phyloP scores from a whole-genome alignment of 2,888 invertebrate species.

The Ophraella communa region DNA sequence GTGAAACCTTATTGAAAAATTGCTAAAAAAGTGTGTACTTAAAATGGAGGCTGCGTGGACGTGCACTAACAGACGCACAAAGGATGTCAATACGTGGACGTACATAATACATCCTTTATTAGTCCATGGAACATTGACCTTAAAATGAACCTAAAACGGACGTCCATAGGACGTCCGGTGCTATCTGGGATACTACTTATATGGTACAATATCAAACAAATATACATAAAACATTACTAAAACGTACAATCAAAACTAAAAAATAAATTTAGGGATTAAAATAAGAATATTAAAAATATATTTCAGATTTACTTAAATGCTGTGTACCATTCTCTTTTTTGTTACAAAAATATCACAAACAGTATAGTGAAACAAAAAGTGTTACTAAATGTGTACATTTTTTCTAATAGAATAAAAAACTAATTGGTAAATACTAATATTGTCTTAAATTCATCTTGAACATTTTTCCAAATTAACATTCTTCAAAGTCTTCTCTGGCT shows the following conservation, averaged over 20 bases:
- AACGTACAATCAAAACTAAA: background rate
- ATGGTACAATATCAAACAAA: background rate
- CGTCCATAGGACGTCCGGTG: too few relatives aligned
- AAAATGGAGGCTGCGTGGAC: too few relatives aligned
- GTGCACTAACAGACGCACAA: too few relatives aligned
- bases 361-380: background rate
- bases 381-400: background rate
- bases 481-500: too few relatives aligned
- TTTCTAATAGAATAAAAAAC: background rate
- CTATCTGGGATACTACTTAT: too few relatives aligned
- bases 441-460: background rate
- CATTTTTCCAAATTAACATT: too few relatives aligned
- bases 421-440: background rate
- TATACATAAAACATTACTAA: background rate
- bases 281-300: background rate
- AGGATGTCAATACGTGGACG: too few relatives aligned
- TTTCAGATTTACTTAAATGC: background rate
- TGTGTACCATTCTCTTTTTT: slow-evolving; percentile 1
- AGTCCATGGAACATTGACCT: too few relatives aligned
- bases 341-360: slow-evolving; percentile 3
- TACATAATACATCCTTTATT: too few relatives aligned
- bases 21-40: too few relatives aligned
- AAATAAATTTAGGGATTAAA: background rate
- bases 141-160: too few relatives aligned
- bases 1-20: too few relatives aligned